Evolutionary conservation across 2,888 invertebrate species (phyloP).

Genomic region (Eupithecia centaureata): DNA sequence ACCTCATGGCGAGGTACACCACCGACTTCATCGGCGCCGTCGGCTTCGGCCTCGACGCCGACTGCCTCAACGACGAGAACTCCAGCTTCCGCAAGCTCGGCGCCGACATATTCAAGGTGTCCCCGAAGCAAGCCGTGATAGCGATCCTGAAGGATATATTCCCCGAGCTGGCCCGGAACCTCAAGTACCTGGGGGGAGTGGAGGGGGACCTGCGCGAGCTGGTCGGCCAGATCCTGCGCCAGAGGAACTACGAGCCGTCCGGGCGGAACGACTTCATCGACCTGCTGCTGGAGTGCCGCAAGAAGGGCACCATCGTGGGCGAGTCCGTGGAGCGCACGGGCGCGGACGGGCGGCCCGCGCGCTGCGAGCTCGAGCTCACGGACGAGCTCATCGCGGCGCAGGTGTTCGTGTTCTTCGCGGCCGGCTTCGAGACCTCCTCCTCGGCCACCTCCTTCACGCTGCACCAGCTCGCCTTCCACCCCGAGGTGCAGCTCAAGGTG

Average conservation of each 20-base stretch:
- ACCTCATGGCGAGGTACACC: conserved; percentile 69
- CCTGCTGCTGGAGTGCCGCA: conserved; percentile 57
- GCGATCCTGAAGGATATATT: conserved; percentile 57
- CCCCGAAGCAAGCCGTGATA: conserved; percentile 44
- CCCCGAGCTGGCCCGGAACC: conserved; percentile 52
- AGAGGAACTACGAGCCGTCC: conserved; percentile 59
- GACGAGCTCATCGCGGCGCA: conserved; percentile 61
- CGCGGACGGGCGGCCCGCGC: conserved; percentile 55
- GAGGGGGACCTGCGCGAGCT: conserved; percentile 56
- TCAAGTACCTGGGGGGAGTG: conserved; percentile 49
- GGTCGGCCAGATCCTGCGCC: conserved; percentile 58
- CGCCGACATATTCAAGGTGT: conserved; percentile 53
- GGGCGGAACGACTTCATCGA: conserved; percentile 65
- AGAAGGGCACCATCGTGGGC: conserved; percentile 55
- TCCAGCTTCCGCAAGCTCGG: conserved; percentile 65
- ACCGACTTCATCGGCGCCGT: conserved; percentile 69
- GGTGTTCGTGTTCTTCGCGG: conserved; percentile 65
- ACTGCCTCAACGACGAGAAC: conserved; percentile 60
- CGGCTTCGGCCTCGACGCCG: conserved; percentile 64
- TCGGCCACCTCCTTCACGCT: conserved; percentile 64
- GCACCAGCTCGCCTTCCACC: conserved; percentile 62
- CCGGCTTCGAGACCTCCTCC: conserved; percentile 68
- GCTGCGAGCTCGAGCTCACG: conserved; percentile 51
- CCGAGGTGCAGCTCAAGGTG: conserved; percentile 56
- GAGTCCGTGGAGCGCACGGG: conserved; percentile 59